phyloP scores from a whole-genome alignment of 2,797 vertebrate genomes.

The Pseudochirops cupreus region DNA sequence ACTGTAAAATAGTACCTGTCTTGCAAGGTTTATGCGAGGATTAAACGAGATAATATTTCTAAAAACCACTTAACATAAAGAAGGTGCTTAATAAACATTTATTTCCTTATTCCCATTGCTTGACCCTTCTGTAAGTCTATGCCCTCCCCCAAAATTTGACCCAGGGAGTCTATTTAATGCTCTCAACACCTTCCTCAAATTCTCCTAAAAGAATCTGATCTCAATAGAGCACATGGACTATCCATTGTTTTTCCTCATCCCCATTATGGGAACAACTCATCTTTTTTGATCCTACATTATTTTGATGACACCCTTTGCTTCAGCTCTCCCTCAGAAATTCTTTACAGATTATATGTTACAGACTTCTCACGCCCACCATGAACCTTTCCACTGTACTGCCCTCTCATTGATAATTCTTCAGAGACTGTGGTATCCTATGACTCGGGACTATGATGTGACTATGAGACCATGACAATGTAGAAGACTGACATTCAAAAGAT shows the following conservation, averaged over 20 bases:
- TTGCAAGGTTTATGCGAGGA: neutral
- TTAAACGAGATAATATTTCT: neutral
- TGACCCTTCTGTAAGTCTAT: neutral
- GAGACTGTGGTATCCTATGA: neutral
- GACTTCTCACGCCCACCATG: neutral
- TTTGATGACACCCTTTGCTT: neutral
- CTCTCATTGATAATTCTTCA: neutral
- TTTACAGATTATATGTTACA: neutral
- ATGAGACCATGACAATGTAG: neutral
- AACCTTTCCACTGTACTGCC: neutral
- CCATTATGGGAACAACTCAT: neutral
- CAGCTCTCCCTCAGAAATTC: neutral
- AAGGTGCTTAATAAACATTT: neutral
- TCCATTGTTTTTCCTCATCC: neutral
- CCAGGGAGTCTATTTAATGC: conserved; percentile 17
- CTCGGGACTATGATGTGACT: neutral
- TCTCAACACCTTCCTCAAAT: neutral
- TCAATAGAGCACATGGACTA: neutral
- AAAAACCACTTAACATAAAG: neutral
- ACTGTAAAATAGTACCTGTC: neutral
- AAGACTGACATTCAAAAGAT: neutral
- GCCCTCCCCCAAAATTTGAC: conserved; percentile 25
- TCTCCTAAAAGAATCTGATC: conserved; percentile 13
- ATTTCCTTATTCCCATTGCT: neutral
- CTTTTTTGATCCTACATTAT: neutral